Percentiles rank a stretch among this genome's conserved stretches.
Conservation (phyloP, 1,140 invertebrate genomes). For the Cydia strobilella region DNA sequence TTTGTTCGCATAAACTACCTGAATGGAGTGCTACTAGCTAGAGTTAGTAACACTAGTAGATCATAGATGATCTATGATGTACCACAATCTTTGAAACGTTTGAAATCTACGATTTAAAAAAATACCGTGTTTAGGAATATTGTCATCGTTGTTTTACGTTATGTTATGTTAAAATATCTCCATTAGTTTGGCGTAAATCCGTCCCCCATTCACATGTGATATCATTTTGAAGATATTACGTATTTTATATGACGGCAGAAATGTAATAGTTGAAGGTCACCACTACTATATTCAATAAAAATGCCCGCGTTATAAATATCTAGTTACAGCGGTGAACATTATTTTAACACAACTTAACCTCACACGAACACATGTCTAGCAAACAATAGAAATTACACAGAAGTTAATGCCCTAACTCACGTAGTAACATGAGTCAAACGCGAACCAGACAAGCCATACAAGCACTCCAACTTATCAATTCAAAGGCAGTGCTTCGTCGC, state of each 20-base stretch:
- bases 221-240: background rate
- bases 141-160: too few relatives aligned
- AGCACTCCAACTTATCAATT: conserved; percentile 67
- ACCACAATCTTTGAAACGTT: too few relatives aligned
- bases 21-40: too few relatives aligned
- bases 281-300: background rate
- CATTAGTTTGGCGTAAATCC: too few relatives aligned
- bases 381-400: conserved; percentile 64
- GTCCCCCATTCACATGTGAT: background rate
- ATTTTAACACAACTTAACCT: conserved; percentile 17
- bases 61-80: too few relatives aligned
- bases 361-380: conserved; percentile 26
- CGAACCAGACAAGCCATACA: conserved; percentile 62
- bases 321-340: background rate
- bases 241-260: background rate
- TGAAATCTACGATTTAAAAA: too few relatives aligned
- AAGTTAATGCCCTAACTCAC: conserved; percentile 70
- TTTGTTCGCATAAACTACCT: too few relatives aligned
- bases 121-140: too few relatives aligned
- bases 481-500: conserved; percentile 65
- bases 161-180: too few relatives aligned
- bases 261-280: conserved; percentile 7
- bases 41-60: too few relatives aligned
- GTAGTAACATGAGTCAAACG: conserved; percentile 69
- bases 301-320: background rate